Percentiles rank a stretch among this genome's conserved stretches.
Evolutionary conservation across 2,797 vertebrate genomes (phyloP).

Genomic region (Typhlichthys subterraneus): DNA sequence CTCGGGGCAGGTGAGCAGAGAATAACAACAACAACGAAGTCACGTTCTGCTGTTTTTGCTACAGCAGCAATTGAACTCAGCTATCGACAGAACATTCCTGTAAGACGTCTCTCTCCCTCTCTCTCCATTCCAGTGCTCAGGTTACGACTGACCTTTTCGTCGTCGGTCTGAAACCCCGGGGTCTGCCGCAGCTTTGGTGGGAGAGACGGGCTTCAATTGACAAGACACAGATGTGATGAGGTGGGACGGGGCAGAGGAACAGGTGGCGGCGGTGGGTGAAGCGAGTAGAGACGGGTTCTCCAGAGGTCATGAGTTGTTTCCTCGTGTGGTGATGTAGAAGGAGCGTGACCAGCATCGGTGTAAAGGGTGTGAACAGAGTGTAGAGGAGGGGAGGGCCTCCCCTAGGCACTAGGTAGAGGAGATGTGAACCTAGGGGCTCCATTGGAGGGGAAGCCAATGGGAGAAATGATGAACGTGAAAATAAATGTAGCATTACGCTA

Average conservation of each 20-base stretch:
- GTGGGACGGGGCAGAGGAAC: slow-evolving; percentile 35
- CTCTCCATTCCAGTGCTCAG: slow-evolving; percentile 31
- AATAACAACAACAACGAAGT: slow-evolving; percentile 10
- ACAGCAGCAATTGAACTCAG: neutral
- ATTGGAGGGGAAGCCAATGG: no score
- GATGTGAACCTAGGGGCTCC: no score
- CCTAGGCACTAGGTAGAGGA: no score
- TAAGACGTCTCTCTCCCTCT: slow-evolving; percentile 5
- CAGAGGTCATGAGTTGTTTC: no score
- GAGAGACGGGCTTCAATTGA: slow-evolving; percentile 68
- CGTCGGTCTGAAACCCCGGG: slow-evolving; percentile 48
- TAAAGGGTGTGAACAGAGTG: no score
- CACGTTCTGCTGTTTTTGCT: neutral
- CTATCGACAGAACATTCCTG: slow-evolving; percentile 18
- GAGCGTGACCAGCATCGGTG: no score
- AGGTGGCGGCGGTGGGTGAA: slow-evolving; percentile 21
- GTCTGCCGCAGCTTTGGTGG: slow-evolving; percentile 52
- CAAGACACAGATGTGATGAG: slow-evolving; percentile 39
- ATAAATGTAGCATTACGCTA: no score
- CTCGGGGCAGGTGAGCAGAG: slow-evolving; percentile 17
- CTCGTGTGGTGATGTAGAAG: no score
- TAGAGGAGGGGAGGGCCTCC: no score
- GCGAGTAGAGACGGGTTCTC: no score
- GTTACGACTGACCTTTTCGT: slow-evolving; percentile 68
- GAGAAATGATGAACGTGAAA: no score